Conservation (phyloP, 2,113 vertebrate genomes). For the Phylloscopus trochiloides region DNA sequence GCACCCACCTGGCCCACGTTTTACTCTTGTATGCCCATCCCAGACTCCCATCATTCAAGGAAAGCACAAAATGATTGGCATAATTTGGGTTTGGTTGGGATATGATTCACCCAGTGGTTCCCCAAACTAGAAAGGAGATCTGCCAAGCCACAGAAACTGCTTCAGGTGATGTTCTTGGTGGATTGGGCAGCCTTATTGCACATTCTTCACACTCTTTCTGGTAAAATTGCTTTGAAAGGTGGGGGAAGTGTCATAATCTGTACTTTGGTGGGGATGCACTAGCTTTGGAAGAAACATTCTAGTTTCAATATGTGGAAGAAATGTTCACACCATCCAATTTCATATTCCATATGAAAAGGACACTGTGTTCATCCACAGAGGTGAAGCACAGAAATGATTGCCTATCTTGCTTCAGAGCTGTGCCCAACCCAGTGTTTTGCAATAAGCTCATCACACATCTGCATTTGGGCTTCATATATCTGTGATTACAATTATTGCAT, state of each 20-base stretch:
- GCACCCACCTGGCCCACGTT: accelerated
- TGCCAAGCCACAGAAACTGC: neutral
- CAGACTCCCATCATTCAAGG: neutral
- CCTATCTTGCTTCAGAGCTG: neutral
- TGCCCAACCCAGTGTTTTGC: neutral
- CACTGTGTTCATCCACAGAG: neutral
- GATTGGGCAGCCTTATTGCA: neutral
- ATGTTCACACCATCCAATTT: neutral
- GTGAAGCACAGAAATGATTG: neutral
- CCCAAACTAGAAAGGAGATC: neutral
- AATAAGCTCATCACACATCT: neutral
- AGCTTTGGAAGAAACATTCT: neutral
- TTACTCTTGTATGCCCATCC: neutral
- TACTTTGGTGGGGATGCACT: neutral
- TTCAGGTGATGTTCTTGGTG: neutral
- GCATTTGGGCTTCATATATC: neutral
- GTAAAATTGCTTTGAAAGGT: neutral
- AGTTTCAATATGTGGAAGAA: neutral
- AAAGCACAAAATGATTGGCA: neutral
- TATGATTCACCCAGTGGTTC: neutral
- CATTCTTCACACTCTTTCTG: neutral
- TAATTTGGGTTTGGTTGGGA: neutral
- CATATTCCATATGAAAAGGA: neutral
- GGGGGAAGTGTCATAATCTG: neutral
- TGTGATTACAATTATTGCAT: neutral